phyloP scores from a whole-genome alignment of 2,797 vertebrate species.

The Octomys mimax region DNA sequence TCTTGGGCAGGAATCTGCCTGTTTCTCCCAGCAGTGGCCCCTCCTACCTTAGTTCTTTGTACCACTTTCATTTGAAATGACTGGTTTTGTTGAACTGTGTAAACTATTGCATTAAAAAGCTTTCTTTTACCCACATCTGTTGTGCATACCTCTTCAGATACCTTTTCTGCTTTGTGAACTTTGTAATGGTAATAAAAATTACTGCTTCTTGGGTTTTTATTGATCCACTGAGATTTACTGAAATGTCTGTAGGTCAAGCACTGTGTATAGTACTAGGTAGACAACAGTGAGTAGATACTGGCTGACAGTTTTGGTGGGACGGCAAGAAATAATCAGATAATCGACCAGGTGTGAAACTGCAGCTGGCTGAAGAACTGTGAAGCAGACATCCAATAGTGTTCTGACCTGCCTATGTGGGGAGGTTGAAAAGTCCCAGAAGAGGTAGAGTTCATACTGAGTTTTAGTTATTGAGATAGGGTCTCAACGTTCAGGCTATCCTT shows the following conservation, averaged over 20 bases:
- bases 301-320: neutral
- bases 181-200: neutral
- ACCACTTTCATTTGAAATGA: conserved; percentile 66
- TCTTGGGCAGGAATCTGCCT: conserved; percentile 45
- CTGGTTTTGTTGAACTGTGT: conserved; percentile 58
- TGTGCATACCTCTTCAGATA: neutral
- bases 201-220: neutral
- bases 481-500: neutral
- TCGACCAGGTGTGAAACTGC: neutral
- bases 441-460: neutral
- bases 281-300: fast-evolving
- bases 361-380: too few relatives aligned
- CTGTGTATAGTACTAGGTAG: neutral
- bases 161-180: conserved; percentile 13
- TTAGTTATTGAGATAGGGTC: neutral
- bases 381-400: fast-evolving
- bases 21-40: neutral
- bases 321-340: neutral
- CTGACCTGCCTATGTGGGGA: neutral
- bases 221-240: neutral
- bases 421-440: neutral
- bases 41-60: conserved; percentile 60
- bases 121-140: conserved; percentile 46
- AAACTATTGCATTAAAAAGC: conserved; percentile 74
- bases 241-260: neutral